Percentiles rank a stretch among this genome's conserved stretches.
phyloP scores from a whole-genome alignment of 2,888 invertebrate species.

The Drosophila acutilabella region DNA sequence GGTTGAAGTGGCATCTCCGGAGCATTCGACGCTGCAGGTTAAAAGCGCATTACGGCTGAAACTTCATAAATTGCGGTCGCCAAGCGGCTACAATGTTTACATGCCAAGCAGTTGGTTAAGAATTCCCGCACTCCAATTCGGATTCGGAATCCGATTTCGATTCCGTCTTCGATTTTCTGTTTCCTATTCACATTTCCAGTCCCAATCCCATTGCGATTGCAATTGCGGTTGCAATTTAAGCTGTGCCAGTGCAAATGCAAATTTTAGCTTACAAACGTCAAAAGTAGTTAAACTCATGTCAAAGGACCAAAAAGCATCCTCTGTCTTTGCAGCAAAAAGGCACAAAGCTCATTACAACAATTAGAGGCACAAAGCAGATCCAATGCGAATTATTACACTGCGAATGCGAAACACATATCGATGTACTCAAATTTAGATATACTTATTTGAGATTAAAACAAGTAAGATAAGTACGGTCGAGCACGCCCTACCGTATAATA shows the following conservation, averaged over 20 bases:
- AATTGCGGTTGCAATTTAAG: conserved; percentile 41
- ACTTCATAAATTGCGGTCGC: conserved; percentile 73
- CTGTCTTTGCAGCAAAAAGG: conserved; percentile 13
- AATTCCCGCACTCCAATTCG: neutral
- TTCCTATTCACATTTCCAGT: conserved; percentile 8
- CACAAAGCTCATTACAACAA: conserved; percentile 62
- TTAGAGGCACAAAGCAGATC: neutral
- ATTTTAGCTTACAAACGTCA: conserved; percentile 38
- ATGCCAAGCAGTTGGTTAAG: conserved; percentile 72
- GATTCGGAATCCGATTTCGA: neutral
- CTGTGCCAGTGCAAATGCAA: conserved; percentile 67
- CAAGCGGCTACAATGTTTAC: conserved; percentile 52
- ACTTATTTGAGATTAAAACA: too few species aligned
- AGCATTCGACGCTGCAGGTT: conserved; percentile 68
- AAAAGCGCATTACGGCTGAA: conserved; percentile 77
- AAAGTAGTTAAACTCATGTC: conserved; percentile 46
- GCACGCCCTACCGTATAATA: too few species aligned
- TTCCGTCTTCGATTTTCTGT: neutral
- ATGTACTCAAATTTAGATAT: neutral
- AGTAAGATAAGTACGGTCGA: too few species aligned
- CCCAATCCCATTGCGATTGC: conserved; percentile 25
- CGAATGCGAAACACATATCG: neutral
- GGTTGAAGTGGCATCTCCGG: conserved; percentile 15
- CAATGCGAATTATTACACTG: neutral
- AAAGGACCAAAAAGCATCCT: conserved; percentile 41